phyloP scores from a whole-genome alignment of 1,140 invertebrate genomes.

The Lasioglossum baleicum region DNA sequence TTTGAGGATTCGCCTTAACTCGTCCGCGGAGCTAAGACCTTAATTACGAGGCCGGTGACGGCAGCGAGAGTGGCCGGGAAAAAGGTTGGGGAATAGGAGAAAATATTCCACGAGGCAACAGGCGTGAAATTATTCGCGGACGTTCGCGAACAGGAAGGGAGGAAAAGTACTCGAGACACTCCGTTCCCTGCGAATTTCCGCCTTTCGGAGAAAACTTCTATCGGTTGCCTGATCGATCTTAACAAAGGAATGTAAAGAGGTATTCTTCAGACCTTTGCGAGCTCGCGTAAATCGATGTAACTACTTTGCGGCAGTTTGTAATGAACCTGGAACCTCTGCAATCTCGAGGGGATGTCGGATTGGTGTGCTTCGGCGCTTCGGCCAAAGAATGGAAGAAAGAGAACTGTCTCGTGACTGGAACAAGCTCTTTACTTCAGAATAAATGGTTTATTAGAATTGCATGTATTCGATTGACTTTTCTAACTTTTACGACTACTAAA shows the following conservation, averaged over 20 bases:
- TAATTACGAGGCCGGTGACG: neutral
- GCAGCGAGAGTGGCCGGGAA: neutral
- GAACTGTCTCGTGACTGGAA: no score
- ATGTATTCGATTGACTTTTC: no score
- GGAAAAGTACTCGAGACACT: neutral
- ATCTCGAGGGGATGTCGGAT: neutral
- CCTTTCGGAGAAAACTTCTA: neutral
- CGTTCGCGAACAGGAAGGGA: neutral
- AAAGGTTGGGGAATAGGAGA: neutral
- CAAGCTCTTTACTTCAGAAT: no score
- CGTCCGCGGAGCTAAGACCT: neutral
- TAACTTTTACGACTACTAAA: no score
- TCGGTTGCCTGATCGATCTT: neutral
- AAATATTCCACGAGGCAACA: neutral
- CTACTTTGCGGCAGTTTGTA: neutral
- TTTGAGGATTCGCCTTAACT: conserved; percentile 6
- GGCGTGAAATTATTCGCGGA: conserved; percentile 9
- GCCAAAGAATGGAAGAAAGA: no score
- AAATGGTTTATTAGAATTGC: no score
- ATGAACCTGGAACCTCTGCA: neutral
- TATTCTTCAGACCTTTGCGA: neutral
- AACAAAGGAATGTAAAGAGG: neutral
- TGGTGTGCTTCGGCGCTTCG: no score
- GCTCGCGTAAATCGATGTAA: neutral
- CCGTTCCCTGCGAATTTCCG: neutral